phyloP scores from a whole-genome alignment of 2,888 invertebrate genomes.

The Drosophila anomelani region DNA sequence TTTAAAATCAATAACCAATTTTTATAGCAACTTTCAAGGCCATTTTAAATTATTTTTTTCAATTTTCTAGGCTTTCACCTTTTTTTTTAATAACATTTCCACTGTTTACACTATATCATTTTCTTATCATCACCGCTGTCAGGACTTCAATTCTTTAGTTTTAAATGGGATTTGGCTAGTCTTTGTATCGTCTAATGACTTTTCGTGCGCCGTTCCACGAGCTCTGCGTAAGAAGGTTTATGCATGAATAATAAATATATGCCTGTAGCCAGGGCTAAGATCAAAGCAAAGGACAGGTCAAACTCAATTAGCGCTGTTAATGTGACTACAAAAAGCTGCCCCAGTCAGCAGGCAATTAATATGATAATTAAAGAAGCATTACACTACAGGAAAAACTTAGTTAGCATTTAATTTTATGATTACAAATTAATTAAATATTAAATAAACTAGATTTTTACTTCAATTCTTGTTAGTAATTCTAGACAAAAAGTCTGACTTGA shows the following conservation, averaged over 20 bases:
- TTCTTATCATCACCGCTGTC: not conserved
- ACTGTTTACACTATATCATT: not conserved
- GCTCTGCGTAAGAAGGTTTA: slow-evolving; percentile 62
- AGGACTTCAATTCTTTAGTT: not conserved
- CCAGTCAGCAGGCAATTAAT: slow-evolving; percentile 49
- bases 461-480: not conserved
- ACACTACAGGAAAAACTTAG: not conserved
- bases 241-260: slow-evolving; percentile 24
- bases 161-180: slow-evolving; percentile 2
- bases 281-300: slow-evolving; percentile 58
- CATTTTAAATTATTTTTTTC: no score
- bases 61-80: no score
- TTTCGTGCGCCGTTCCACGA: slow-evolving; percentile 63
- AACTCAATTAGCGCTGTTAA: slow-evolving; percentile 55
- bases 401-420: not conserved
- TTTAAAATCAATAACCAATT: no score
- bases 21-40: no score
- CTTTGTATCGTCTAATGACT: slow-evolving; percentile 16
- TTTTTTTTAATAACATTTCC: not conserved
- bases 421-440: not conserved
- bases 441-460: not conserved
- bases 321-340: slow-evolving; percentile 36
- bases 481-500: not conserved
- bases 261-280: slow-evolving; percentile 27
- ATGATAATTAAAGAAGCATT: slow-evolving; percentile 20